phyloP scores from a whole-genome alignment of 2,888 invertebrate genomes.

The Aplocera efformata region DNA sequence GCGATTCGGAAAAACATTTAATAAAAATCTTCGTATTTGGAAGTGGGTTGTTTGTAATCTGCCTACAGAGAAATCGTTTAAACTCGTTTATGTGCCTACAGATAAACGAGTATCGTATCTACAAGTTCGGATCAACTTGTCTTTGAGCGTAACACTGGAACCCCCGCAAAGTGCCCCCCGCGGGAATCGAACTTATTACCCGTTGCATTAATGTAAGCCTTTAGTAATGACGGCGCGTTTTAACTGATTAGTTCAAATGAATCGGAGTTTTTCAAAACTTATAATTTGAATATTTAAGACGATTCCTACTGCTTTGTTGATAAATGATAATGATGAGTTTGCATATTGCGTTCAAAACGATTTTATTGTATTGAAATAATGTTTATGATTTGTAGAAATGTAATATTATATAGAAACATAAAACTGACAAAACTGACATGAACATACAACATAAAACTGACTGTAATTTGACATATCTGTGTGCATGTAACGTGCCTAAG shows the following conservation, averaged over 20 bases:
- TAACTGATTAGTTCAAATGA: slow-evolving; percentile 49
- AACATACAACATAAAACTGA: no score
- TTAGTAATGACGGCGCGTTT: slow-evolving; percentile 63
- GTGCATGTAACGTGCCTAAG: no score
- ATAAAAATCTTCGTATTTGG: no score
- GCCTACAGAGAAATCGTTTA: neutral
- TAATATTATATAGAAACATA: no score
- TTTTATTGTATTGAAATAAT: neutral
- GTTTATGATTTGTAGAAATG: neutral
- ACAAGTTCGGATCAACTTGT: slow-evolving; percentile 22
- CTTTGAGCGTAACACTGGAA: slow-evolving; percentile 47
- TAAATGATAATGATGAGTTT: slow-evolving; percentile 21
- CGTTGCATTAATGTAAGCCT: slow-evolving; percentile 56
- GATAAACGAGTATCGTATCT: neutral
- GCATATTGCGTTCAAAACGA: no score
- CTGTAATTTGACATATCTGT: no score
- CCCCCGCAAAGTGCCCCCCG: slow-evolving; percentile 55
- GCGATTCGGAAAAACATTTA: no score
- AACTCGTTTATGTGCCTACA: no score
- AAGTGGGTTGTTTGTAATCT: neutral
- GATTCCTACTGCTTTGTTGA: slow-evolving; percentile 28
- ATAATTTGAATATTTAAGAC: slow-evolving; percentile 16
- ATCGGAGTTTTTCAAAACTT: slow-evolving; percentile 30
- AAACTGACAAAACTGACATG: no score
- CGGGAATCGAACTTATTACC: slow-evolving; percentile 60